Evolutionary conservation across 1,140 invertebrate genomes (phyloP).

Genomic region (Cydia amplana): DNA sequence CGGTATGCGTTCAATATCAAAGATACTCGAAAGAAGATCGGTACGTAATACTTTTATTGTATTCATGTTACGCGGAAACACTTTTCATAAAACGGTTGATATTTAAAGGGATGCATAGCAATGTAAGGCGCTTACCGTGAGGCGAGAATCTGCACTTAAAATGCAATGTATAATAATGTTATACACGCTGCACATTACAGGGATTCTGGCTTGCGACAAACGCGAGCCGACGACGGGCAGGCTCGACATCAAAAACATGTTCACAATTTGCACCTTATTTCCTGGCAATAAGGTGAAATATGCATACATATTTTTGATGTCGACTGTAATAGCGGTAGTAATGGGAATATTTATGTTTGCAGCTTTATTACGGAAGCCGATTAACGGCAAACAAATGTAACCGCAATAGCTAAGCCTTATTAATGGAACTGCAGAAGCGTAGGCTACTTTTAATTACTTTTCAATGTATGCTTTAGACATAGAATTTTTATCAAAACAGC

Average conservation of each 20-base stretch:
- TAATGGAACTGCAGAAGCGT: not conserved
- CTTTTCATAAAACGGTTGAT: not conserved
- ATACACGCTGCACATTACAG: conserved; percentile 19
- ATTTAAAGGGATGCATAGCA: not conserved
- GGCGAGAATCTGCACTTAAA: conserved; percentile 22
- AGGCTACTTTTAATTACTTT: not conserved
- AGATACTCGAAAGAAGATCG: too few relatives aligned
- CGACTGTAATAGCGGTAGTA: not conserved
- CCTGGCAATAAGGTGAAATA: not conserved
- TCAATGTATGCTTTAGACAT: not conserved
- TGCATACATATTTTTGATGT: not conserved
- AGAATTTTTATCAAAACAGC: too few relatives aligned
- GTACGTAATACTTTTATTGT: not conserved
- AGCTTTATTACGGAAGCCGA: conserved; percentile 12
- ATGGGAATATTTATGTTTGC: not conserved
- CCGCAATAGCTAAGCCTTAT: conserved; percentile 2
- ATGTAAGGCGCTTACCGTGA: conserved; percentile 20
- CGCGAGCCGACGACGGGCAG: not conserved
- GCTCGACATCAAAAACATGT: not conserved
- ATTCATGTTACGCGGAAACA: not conserved
- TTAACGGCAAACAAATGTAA: conserved; percentile 3
- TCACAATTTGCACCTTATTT: not conserved
- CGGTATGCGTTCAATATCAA: too few relatives aligned
- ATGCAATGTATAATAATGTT: conserved; percentile 30
- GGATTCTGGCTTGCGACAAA: conserved; percentile 21